These are phyloP conservation scores for Scartelaos histophorus DNA, from an alignment of 2,113 vertebrate genomes.

Conservation along the genomic window DNA sequence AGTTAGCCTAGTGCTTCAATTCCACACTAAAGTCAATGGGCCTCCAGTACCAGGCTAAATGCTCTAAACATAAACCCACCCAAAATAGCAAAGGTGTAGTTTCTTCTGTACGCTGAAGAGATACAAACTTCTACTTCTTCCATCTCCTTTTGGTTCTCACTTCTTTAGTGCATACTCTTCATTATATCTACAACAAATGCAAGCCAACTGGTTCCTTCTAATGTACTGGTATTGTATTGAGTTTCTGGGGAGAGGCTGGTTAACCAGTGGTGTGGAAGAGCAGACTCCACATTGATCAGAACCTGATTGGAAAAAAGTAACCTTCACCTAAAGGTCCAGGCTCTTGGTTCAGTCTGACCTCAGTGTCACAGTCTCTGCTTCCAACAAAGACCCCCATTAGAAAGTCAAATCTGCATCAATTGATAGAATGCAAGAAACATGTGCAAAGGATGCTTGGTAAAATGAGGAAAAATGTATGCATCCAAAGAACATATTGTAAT, in stretches of 20 bases:
- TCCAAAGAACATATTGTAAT: neutral
- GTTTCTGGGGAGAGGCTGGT: conserved; percentile 13
- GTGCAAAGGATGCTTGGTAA: neutral
- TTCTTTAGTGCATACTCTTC: neutral
- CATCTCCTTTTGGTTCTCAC: no score
- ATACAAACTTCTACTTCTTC: neutral
- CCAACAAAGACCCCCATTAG: conserved; percentile 4
- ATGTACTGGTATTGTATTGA: conserved; percentile 2
- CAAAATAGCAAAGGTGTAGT: neutral
- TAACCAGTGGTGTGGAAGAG: conserved; percentile 14
- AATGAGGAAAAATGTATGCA: neutral
- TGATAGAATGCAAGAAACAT: neutral
- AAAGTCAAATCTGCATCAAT: neutral
- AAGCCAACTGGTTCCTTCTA: neutral
- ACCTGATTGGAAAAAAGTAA: conserved; percentile 16
- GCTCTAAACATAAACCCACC: neutral
- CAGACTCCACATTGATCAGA: conserved; percentile 11
- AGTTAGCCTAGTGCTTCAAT: neutral
- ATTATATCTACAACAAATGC: neutral
- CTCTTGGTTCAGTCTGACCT: conserved; percentile 16
- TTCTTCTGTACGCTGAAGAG: neutral
- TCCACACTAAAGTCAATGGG: neutral
- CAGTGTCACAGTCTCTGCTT: conserved; percentile 7
- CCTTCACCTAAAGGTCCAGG: conserved; percentile 16
- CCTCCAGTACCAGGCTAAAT: neutral